phyloP scores from a whole-genome alignment of 1,140 invertebrate species.

The Euwallacea fornicatus region DNA sequence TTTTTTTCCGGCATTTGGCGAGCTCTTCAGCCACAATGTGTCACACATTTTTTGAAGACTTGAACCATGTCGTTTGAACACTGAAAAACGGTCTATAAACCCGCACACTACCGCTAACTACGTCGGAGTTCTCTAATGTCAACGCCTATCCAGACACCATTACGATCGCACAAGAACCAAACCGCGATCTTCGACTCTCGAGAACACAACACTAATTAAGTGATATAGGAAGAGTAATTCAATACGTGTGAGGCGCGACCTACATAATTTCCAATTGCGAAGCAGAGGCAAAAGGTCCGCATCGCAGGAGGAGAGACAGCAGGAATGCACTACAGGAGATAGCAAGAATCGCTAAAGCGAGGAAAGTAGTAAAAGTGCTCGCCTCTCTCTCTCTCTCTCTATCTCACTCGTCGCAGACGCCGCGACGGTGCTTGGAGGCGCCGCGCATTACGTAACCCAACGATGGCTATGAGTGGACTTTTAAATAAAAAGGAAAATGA shows the following conservation, averaged over 20 bases:
- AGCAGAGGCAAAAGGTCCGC: constrained; percentile 15
- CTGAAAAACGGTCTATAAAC: no score
- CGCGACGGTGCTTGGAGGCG: constrained; percentile 9
- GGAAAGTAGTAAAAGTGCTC: constrained; percentile 16
- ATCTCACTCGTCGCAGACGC: constrained; percentile 26
- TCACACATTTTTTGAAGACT: no score
- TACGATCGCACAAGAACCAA: no score
- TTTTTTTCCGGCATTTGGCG: no score
- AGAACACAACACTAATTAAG: constrained; percentile 15
- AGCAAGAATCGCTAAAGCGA: constrained; percentile 18
- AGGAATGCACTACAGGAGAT: constrained; percentile 23
- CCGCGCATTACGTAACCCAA: constrained; percentile 29
- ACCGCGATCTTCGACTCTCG: neutral
- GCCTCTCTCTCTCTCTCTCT: constrained; percentile 9
- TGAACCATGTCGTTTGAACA: no score
- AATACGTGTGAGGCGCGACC: constrained; percentile 20
- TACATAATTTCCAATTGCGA: constrained; percentile 24
- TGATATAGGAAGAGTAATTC: constrained; percentile 8
- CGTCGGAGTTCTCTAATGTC: no score
- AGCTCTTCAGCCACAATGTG: no score
- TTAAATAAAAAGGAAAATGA: no score
- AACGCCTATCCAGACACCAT: no score
- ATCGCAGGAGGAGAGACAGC: constrained; percentile 19
- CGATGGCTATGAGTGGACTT: no score
- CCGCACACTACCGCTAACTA: no score